phyloP scores from a whole-genome alignment of 1,140 invertebrate species.

The Heliconius congener region DNA sequence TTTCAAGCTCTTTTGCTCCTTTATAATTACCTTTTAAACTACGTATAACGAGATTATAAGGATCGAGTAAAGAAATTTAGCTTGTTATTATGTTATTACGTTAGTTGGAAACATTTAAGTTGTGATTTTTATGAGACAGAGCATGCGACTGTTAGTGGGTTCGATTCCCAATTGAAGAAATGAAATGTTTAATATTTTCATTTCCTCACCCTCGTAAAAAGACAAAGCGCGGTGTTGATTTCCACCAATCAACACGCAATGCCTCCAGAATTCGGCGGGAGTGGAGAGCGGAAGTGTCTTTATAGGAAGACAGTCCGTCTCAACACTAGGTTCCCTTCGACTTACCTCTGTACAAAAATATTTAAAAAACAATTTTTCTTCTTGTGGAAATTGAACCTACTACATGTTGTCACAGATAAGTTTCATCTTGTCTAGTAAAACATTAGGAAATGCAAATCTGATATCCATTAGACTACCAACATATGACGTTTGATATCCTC shows the following conservation, averaged over 20 bases:
- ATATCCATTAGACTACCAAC: not conserved
- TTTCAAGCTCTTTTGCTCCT: constrained; percentile 4
- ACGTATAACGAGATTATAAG: not conserved
- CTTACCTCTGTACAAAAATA: too few species aligned
- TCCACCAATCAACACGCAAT: too few species aligned
- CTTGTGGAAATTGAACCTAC: not conserved
- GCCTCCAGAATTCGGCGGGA: too few species aligned
- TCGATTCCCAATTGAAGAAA: too few species aligned
- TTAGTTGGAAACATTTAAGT: not conserved
- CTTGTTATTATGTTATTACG: not conserved
- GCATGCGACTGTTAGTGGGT: too few species aligned
- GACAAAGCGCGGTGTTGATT: too few species aligned
- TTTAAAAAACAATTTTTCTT: not conserved
- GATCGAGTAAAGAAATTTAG: not conserved
- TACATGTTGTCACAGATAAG: not conserved
- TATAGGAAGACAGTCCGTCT: too few species aligned
- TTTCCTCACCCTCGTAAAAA: too few species aligned
- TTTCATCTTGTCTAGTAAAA: not conserved
- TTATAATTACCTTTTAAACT: constrained; percentile 17
- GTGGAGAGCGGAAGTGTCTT: too few species aligned
- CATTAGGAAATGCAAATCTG: not conserved
- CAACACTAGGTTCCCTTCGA: too few species aligned
- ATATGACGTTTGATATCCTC: not conserved
- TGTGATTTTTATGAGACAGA: not conserved
- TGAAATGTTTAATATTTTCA: too few species aligned